Percentiles rank a stretch among this genome's conserved stretches.
phyloP scores from a whole-genome alignment of 1,140 invertebrate species.

The Homarus americanus region DNA sequence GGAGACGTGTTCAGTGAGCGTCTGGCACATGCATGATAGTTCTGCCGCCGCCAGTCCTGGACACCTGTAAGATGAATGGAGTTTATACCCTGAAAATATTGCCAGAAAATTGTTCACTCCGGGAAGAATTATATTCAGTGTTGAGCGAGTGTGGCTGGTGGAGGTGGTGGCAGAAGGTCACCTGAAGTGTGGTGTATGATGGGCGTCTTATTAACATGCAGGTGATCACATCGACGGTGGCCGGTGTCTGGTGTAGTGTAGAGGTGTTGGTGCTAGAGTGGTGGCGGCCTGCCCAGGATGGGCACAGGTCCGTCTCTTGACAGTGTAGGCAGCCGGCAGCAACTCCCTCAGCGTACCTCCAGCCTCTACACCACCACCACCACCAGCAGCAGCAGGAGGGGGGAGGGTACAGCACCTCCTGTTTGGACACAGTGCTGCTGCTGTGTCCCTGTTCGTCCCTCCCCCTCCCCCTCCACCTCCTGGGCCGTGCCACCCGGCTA shows the following conservation, averaged over 20 bases:
- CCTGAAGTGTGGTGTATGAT: background rate
- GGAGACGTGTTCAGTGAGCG: background rate
- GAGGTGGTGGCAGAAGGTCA: background rate
- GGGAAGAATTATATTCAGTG: background rate
- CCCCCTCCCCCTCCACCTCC: background rate
- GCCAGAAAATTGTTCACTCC: background rate
- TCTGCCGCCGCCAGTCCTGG: background rate
- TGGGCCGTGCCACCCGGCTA: background rate
- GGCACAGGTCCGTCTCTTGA: background rate
- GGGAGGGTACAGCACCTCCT: background rate
- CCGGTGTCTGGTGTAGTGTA: background rate
- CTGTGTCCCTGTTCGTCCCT: background rate
- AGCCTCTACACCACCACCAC: background rate
- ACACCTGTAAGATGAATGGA: slow-evolving; percentile 9
- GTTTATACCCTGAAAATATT: background rate
- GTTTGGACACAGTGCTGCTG: background rate
- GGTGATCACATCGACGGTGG: background rate
- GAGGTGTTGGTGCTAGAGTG: background rate
- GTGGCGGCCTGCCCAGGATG: background rate
- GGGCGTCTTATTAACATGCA: background rate
- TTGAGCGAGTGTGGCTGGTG: background rate
- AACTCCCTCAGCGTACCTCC: background rate
- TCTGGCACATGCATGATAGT: background rate
- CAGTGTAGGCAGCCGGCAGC: background rate
- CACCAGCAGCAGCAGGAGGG: background rate